These are phyloP conservation scores for Idaea biselata DNA, from an alignment of 2,888 invertebrate genomes.

Conservation along the genomic window DNA sequence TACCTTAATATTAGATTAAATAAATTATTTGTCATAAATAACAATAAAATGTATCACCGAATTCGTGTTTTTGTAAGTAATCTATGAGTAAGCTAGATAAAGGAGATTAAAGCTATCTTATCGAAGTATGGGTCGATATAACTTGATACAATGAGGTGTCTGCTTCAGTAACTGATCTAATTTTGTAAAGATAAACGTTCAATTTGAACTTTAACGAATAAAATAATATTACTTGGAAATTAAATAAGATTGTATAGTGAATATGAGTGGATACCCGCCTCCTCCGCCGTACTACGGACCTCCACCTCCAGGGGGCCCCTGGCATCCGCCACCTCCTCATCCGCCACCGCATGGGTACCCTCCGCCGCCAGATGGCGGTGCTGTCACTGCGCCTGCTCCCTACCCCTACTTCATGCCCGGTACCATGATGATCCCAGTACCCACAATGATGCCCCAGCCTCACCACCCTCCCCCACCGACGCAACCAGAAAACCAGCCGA, in stretches of 20 bases:
- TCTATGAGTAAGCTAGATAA: conserved; percentile 28
- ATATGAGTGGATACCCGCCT: conserved; percentile 56
- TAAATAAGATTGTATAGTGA: neutral
- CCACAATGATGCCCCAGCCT: conserved; percentile 35
- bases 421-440: conserved; percentile 62
- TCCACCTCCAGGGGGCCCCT: conserved; percentile 35
- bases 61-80: conserved; percentile 27
- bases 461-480: conserved; percentile 23
- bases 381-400: conserved; percentile 31
- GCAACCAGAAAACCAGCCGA: conserved; percentile 41
- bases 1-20: conserved; percentile 24
- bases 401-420: conserved; percentile 65
- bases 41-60: conserved; percentile 27
- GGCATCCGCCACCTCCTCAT: conserved; percentile 26
- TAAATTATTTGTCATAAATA: conserved; percentile 29
- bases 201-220: conserved; percentile 8
- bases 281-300: conserved; percentile 50
- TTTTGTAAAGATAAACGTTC: conserved; percentile 9
- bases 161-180: conserved; percentile 17
- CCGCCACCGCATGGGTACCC: conserved; percentile 27
- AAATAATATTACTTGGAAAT: neutral
- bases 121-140: conserved; percentile 6
- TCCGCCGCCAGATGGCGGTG: conserved; percentile 39
- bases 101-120: conserved; percentile 33
- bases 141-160: conserved; percentile 28